Evolutionary conservation across 2,888 invertebrate species (phyloP).

Genomic region (Augiades crinisus): DNA sequence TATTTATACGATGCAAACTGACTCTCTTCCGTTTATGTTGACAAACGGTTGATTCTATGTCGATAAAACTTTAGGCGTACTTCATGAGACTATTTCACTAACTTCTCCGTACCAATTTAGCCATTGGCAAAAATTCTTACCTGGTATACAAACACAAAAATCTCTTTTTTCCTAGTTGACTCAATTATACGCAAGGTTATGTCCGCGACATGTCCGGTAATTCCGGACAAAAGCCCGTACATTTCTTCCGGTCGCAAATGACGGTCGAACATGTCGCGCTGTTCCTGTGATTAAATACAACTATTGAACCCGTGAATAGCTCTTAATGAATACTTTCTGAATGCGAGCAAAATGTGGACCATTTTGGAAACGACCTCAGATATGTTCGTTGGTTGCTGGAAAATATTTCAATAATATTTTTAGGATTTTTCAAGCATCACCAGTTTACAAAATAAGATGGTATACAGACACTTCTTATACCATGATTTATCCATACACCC

Average conservation of each 20-base stretch:
- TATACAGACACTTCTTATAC: too few species aligned
- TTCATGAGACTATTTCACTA: too few species aligned
- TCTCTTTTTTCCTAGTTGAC: neutral
- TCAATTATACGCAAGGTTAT: slow-evolving; percentile 1
- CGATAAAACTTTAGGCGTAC: too few species aligned
- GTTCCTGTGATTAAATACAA: neutral
- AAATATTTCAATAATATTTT: too few species aligned
- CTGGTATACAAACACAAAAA: neutral
- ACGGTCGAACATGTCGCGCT: neutral
- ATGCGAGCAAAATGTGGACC: slow-evolving; percentile 5
- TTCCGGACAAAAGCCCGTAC: neutral
- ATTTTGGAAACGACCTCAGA: neutral
- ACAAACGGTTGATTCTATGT: too few species aligned
- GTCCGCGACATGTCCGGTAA: neutral
- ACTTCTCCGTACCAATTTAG: too few species aligned
- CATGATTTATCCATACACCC: too few species aligned
- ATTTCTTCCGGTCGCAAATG: neutral
- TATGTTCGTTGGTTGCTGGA: neutral
- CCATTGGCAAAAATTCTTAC: too few species aligned
- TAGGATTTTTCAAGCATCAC: too few species aligned
- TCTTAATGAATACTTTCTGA: slow-evolving; percentile 14
- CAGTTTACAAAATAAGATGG: too few species aligned
- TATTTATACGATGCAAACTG: too few species aligned
- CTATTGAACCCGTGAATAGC: slow-evolving; percentile 10
- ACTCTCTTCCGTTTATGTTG: too few species aligned